Percentiles rank a stretch among this genome's conserved stretches.
Evolutionary conservation across 2,888 invertebrate genomes (phyloP).

Genomic region (Flexamia atlantica): DNA sequence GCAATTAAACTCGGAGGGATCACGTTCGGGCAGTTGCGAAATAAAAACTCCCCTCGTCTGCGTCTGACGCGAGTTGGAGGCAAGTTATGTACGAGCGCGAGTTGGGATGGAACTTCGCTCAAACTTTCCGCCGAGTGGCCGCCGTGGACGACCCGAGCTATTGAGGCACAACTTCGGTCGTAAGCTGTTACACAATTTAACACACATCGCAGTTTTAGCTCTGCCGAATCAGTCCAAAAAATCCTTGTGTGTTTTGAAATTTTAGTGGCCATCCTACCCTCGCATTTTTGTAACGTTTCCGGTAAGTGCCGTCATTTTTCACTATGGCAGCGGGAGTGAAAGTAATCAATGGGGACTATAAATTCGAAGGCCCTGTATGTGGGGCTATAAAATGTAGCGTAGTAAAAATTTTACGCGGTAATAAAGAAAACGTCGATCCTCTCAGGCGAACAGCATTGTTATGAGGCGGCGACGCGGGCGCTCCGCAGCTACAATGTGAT

Average conservation of each 20-base stretch:
- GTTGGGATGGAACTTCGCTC: background rate
- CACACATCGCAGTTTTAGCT: no score
- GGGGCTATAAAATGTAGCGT: constrained; percentile 5
- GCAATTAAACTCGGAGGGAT: background rate
- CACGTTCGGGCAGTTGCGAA: background rate
- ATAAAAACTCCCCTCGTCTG: constrained; percentile 3
- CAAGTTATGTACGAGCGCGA: no score
- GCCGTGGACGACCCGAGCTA: background rate
- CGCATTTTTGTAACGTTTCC: no score
- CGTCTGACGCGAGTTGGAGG: background rate
- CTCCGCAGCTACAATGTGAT: no score
- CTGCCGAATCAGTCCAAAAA: no score
- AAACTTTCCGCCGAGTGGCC: background rate
- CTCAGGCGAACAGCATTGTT: constrained; percentile 9
- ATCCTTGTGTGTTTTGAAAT: no score
- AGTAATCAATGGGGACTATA: constrained; percentile 35
- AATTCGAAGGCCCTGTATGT: constrained; percentile 25
- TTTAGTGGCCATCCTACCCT: no score
- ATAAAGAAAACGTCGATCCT: constrained; percentile 36
- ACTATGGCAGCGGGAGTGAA: background rate
- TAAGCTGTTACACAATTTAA: no score
- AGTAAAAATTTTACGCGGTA: constrained; percentile 37
- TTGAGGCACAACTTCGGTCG: background rate
- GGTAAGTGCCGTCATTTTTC: background rate
- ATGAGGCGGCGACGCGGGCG: background rate